Evolutionary conservation across 2,113 vertebrate genomes (phyloP).

Genomic region (Alethe castanea): DNA sequence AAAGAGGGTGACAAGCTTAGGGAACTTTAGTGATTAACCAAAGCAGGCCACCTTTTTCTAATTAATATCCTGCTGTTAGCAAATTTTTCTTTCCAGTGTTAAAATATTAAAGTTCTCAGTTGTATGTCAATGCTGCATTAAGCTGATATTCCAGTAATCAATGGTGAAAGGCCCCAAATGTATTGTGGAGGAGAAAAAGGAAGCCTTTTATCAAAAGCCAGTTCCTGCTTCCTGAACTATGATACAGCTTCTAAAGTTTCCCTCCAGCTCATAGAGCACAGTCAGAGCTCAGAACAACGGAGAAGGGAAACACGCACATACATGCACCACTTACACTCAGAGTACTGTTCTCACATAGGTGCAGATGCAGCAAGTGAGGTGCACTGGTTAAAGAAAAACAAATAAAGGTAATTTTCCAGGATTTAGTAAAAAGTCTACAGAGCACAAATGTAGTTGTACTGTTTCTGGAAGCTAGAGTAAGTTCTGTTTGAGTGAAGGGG

Average conservation of each 20-base stretch:
- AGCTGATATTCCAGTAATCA: constrained; percentile 70
- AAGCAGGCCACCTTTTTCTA: constrained; percentile 41
- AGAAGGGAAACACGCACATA: neutral
- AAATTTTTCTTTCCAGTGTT: constrained; percentile 43
- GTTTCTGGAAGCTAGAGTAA: neutral
- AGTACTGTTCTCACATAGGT: neutral
- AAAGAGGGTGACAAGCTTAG: constrained; percentile 20
- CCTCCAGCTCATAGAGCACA: constrained; percentile 27
- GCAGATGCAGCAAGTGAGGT: neutral
- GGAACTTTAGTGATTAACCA: constrained; percentile 22
- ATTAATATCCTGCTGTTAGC: constrained; percentile 42
- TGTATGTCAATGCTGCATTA: constrained; percentile 63
- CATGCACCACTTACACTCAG: neutral
- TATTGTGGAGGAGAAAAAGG: constrained; percentile 65
- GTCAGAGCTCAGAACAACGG: constrained; percentile 13
- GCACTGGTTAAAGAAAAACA: neutral
- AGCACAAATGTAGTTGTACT: neutral
- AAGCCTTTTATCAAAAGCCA: constrained; percentile 78
- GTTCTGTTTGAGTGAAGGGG: neutral
- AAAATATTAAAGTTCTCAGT: constrained; percentile 59
- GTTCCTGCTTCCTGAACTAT: constrained; percentile 75
- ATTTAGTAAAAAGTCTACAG: neutral
- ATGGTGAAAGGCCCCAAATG: constrained; percentile 69
- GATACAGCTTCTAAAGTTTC: constrained; percentile 66
- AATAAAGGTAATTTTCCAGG: neutral